Percentiles rank a stretch among this genome's conserved stretches.
These are phyloP conservation scores for Blastomussa wellsi DNA, from an alignment of 92 coral and sea anemone genomes.

Conservation along the genomic window DNA sequence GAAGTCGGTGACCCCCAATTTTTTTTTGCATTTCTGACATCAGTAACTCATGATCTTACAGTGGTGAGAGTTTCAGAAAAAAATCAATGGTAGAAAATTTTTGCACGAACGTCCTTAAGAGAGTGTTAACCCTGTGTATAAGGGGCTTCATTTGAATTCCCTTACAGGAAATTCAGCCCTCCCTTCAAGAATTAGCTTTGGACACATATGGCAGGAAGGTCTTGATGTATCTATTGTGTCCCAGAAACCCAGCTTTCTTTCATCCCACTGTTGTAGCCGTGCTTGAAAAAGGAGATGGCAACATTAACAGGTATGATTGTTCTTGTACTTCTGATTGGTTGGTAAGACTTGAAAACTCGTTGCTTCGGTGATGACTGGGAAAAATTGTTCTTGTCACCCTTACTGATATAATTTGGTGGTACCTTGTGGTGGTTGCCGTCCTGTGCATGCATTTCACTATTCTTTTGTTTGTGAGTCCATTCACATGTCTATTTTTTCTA, in stretches of 20 bases:
- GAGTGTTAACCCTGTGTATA: no score
- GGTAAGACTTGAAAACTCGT: background rate
- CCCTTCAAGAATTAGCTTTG: slow-evolving; percentile 73
- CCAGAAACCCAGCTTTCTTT: slow-evolving; percentile 81
- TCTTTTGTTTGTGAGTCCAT: background rate
- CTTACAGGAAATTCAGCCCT: slow-evolving; percentile 78
- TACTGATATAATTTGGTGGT: background rate
- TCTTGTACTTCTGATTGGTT: background rate
- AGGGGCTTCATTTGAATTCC: background rate
- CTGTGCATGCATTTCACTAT: background rate
- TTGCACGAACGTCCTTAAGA: no score
- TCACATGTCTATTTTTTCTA: background rate
- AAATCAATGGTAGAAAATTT: no score
- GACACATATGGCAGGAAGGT: slow-evolving; percentile 93
- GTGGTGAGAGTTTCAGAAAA: no score
- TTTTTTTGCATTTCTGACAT: no score
- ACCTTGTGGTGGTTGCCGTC: background rate
- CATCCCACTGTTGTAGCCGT: slow-evolving; percentile 74
- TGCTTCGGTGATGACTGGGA: no score
- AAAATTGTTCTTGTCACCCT: background rate
- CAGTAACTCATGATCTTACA: no score
- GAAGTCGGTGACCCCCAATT: no score
- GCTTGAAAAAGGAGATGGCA: slow-evolving; percentile 80
- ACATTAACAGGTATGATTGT: slow-evolving; percentile 66
- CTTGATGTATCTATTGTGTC: slow-evolving; percentile 81